Evolutionary conservation across 2,888 invertebrate species (phyloP).

Genomic region (Caenorhabditis auriculariae): DNA sequence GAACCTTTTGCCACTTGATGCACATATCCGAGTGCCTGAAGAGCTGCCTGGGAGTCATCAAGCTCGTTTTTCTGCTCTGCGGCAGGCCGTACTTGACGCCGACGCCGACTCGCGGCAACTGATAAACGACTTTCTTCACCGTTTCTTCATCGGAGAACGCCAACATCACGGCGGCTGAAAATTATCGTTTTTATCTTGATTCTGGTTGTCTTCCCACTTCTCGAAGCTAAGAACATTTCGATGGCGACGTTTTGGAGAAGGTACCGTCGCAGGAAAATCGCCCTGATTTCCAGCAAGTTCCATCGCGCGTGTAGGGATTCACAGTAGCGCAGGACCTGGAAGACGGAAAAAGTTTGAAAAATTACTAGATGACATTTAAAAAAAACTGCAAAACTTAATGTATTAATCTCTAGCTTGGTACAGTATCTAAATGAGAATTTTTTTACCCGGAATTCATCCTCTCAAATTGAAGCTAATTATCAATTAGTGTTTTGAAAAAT

Average conservation of each 20-base stretch:
- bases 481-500: too few relatives aligned
- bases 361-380: neutral
- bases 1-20: slow-evolving; percentile 45
- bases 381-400: neutral
- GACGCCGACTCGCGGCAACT: slow-evolving; percentile 43
- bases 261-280: slow-evolving; percentile 94
- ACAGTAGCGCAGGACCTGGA: slow-evolving; percentile 91
- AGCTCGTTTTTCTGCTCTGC: slow-evolving; percentile 92
- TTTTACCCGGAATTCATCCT: too few relatives aligned
- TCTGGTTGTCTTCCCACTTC: slow-evolving; percentile 73
- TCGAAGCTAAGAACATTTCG: slow-evolving; percentile 96
- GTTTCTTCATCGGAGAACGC: slow-evolving; percentile 94
- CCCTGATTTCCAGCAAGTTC: slow-evolving; percentile 98
- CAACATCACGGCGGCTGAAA: slow-evolving; percentile 95
- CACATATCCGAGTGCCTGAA: slow-evolving; percentile 99
- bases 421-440: too few relatives aligned
- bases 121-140: slow-evolving; percentile 79
- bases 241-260: slow-evolving; percentile 90
- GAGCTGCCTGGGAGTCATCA: slow-evolving; percentile 97
- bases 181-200: slow-evolving; percentile 27
- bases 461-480: too few relatives aligned
- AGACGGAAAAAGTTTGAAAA: neutral
- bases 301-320: slow-evolving; percentile 98
- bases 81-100: slow-evolving; percentile 98
- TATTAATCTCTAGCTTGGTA: neutral